These are phyloP conservation scores for Pachycephala philippinensis DNA, from an alignment of 2,113 vertebrate species.

Conservation along the genomic window DNA sequence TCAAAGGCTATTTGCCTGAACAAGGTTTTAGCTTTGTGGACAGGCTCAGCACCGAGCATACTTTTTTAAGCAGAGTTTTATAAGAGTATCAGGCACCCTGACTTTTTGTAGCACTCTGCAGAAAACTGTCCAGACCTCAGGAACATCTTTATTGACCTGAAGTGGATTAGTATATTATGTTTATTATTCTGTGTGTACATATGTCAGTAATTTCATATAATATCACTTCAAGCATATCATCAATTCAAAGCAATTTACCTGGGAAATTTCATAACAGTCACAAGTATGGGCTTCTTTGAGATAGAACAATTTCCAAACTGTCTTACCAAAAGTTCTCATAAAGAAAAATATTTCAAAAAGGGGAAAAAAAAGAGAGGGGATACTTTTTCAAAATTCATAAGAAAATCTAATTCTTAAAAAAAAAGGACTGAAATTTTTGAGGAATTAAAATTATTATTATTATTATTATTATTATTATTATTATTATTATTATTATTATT, in stretches of 20 bases:
- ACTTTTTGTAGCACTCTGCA: background rate
- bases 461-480: background rate
- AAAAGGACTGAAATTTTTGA: background rate
- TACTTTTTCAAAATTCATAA: background rate
- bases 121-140: background rate
- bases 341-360: background rate
- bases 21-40: background rate
- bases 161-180: background rate
- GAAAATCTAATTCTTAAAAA: background rate
- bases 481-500: background rate
- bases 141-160: background rate
- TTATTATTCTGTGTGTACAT: background rate
- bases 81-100: background rate
- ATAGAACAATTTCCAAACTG: background rate
- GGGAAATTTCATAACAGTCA: background rate
- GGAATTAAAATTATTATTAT: background rate
- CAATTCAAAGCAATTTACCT: background rate
- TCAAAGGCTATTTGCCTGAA: background rate
- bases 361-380: fast-evolving
- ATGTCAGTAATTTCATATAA: background rate
- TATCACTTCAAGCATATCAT: background rate
- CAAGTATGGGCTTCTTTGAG: background rate
- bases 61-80: background rate
- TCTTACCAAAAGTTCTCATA: background rate
- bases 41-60: background rate